Evolutionary conservation across 1,140 invertebrate species (phyloP), one percentile per base, ranked within the genome.

Genomic region (Anthonomus grandis): DNA sequence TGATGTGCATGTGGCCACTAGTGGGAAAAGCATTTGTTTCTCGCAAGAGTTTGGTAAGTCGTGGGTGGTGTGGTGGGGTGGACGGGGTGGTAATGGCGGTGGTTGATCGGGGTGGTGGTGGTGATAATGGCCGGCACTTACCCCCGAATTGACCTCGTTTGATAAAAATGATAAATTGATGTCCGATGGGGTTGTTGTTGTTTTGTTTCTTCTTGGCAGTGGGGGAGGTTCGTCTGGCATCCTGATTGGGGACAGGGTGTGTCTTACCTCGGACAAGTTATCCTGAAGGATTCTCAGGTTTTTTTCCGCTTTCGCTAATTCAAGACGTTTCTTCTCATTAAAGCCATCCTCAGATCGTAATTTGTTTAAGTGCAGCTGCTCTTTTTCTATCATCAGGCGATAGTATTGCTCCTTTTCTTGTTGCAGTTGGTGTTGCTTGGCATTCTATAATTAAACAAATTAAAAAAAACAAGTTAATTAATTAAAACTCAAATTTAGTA

Each of bases 371-470:
- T 84, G 83, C 51, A 79, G 78, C 62, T 83, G 80, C 64, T 87
- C 85, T 59, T 86, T 83, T 63, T 87, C 84, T 58, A 86, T 75
- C 84, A 87, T 87, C 58, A 85, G 75, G 51, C 82, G 76, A 57
- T 87, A 82, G 44, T 86, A 87, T 51, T 82, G 75, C 25, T 85
- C 79, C 49, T 82, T 78, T 60, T 85, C 79, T 44, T 81, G 76
- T 63, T 85, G 81, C 42, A 86, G 68, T 70, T 87, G 83, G 38
- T 81, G 76, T 58, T 82, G 81, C 62, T 86, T 86, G 64, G 84
- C 83, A 59, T 82, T 78, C 84, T 87, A 65, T 48, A 74, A 68
- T 61, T 44, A n/a, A n/a, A 46, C 56, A 24, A 42, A 25, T 57
- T 10, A 58, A 52, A 47, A 38, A 55, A 50, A 53, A 6, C 12